Evolutionary conservation across 2,113 vertebrate genomes (phyloP).

Genomic region (Platanista minor): DNA sequence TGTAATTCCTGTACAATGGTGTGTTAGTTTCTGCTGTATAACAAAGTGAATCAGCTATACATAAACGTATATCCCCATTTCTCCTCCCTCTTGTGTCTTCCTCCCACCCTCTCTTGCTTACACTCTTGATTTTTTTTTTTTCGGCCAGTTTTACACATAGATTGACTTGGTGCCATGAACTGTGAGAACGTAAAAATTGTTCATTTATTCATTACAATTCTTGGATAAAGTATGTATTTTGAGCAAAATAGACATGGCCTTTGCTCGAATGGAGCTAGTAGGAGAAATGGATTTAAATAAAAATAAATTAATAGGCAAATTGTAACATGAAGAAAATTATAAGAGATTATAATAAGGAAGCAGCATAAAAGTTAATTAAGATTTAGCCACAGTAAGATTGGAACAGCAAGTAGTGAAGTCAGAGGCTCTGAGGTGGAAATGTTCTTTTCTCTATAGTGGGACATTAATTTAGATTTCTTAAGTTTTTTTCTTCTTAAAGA

Average conservation of each 20-base stretch:
- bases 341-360: background rate
- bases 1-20: too few relatives aligned
- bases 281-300: conserved; percentile 6
- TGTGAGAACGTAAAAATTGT: background rate
- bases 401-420: background rate
- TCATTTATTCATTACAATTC: background rate
- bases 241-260: background rate
- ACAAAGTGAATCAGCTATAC: too few relatives aligned
- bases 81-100: too few relatives aligned
- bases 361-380: background rate
- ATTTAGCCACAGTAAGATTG: background rate
- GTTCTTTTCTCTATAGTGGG: background rate
- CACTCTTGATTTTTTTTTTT: background rate
- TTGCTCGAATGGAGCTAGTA: background rate
- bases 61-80: too few relatives aligned
- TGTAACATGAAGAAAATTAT: background rate
- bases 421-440: background rate
- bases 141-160: background rate
- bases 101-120: too few relatives aligned
- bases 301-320: background rate
- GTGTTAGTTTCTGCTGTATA: too few relatives aligned
- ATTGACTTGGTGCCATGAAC: background rate
- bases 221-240: background rate
- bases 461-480: background rate
- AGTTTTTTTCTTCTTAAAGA: conserved; percentile 16